Percentiles rank a stretch among this genome's conserved stretches.
Evolutionary conservation across 2,113 vertebrate genomes (phyloP).

Genomic region (human (Homo sapiens)): DNA sequence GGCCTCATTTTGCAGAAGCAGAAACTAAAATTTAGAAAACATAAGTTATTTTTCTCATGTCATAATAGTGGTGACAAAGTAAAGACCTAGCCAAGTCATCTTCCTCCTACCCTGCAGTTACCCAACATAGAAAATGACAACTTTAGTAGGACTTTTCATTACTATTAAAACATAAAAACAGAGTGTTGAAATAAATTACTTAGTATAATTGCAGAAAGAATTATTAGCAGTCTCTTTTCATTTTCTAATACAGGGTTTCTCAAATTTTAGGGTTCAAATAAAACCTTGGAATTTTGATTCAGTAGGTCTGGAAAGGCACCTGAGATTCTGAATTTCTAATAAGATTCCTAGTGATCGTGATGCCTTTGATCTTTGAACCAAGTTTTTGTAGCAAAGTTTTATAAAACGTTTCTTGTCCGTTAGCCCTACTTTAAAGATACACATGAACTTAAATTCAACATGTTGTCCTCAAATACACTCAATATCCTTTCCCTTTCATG

Average conservation of each 20-base stretch:
- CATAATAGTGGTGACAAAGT: background rate
- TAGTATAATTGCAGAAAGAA: background rate
- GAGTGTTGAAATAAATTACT: background rate
- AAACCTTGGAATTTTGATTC: background rate
- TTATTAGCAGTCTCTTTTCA: constrained; percentile 11
- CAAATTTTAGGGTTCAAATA: background rate
- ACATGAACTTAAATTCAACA: background rate
- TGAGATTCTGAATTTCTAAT: background rate
- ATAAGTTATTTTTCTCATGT: background rate
- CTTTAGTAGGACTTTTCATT: background rate
- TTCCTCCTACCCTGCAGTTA: background rate
- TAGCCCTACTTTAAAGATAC: background rate
- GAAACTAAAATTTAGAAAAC: constrained; percentile 1
- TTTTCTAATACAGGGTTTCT: constrained; percentile 21
- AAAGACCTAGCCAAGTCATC: background rate
- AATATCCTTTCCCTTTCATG: background rate
- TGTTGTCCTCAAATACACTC: background rate
- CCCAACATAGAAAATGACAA: background rate
- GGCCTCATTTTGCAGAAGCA: constrained; percentile 32
- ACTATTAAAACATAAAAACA: background rate
- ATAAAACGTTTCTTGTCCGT: background rate
- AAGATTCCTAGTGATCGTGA: background rate
- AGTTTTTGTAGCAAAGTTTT: background rate
- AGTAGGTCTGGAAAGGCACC: background rate
- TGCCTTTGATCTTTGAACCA: background rate